Evolutionary conservation across 2,113 vertebrate species (phyloP), one percentile per base, ranked within the genome.

Genomic region (Ploceus nigricollis): DNA sequence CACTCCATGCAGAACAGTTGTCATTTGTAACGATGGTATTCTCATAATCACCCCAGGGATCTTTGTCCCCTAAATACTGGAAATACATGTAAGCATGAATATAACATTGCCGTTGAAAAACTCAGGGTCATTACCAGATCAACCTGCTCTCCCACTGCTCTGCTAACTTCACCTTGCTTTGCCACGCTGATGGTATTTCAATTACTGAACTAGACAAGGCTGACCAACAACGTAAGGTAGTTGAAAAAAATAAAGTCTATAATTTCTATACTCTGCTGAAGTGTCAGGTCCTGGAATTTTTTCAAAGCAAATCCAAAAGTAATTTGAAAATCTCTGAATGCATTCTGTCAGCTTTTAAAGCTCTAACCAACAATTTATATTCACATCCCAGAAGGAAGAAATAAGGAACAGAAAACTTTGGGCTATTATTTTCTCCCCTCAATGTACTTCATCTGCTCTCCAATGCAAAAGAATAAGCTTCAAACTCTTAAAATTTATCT

Each of bases 1-100:
- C 15, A 9, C 5, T 48, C 56, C 45, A 33, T 3, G 33, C 0
- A 0, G 28, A 60, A 87, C 45, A 75, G 20, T 0, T 50, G 57
- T 42, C 25, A 72, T 40, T 56, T 1, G 1, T 37, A 51, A 87
- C 6, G 1, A 48, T 28, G 37, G 17, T 19, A 33, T n/a, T 66
- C 24, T 48, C 53, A n/a, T 5, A 15, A 50, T 25, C n/a, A 77
- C 25, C 9, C 66, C n/a, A 65, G 57, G 45, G n/a, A 76, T 23
- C 37, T 78, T 47, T 13, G 3, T 35, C 44, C 8, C 35, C 35
- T 23, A 82, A 87, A 82, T 0, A 2, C 42, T 47, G 35, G 61
- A 13, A 47, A 42, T 28, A 57, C 6, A 44, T 58, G 15, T 50
- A 57, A 50, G 54, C 22, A 73, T 7, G 9, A 35, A 76, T 33